Evolutionary conservation across 2,113 vertebrate genomes (phyloP).

Genomic region (Progne subis): DNA sequence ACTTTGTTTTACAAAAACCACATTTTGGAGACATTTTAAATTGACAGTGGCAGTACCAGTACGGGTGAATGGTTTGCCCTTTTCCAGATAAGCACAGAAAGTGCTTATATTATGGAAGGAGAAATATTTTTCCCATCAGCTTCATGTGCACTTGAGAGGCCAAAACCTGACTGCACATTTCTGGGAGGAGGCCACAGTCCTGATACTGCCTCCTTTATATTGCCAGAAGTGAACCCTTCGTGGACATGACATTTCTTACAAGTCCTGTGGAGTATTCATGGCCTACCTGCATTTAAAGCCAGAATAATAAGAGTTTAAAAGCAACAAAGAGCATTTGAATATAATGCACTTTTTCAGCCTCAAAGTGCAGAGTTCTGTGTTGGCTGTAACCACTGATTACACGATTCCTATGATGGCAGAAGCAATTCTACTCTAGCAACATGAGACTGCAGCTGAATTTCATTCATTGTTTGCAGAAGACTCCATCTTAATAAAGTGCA

Average conservation of each 20-base stretch:
- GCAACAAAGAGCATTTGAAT: neutral
- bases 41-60: neutral
- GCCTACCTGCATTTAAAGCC: neutral
- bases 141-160: neutral
- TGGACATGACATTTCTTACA: neutral
- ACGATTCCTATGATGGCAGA: neutral
- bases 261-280: accelerated
- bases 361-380: neutral
- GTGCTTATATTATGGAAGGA: neutral
- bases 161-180: neutral
- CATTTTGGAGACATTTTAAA: neutral
- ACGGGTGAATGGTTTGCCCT: neutral
- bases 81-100: neutral
- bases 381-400: neutral
- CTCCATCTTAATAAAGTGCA: neutral
- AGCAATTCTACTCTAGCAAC: neutral
- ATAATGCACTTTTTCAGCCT: neutral
- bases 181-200: neutral
- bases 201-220: neutral
- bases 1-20: neutral
- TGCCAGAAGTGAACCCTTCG: neutral
- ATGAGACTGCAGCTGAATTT: neutral
- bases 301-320: neutral
- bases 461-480: neutral
- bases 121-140: neutral